Base-by-base conservation (phyloP, 2,888 invertebrate species). In the Pheosia tremula region DNA sequence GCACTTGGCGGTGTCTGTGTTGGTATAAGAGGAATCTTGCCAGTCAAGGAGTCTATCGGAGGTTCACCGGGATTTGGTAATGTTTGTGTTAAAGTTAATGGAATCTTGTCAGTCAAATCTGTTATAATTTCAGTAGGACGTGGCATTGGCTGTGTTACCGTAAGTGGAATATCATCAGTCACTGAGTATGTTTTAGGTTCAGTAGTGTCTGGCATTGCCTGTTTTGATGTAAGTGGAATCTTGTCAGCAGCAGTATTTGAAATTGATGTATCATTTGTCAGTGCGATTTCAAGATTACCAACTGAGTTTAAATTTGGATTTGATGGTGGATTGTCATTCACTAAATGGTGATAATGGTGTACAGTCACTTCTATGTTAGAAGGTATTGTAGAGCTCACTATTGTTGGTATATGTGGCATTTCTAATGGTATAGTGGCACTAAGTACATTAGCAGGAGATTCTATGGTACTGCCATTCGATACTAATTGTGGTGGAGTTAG, bases 361-460 rank as follows among this genome's bases (percentile, higher is more conserved):
- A 53, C 53, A 3, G 53, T 53, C 10, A 53, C 37, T 53, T 53
- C 53, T 11, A 53, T 53, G 37, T 53, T 53, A 11, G 53, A 24
- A 37, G 53, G 53, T 37, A 24, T 53, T 4, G 37, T 50, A 24
- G 50, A 24, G 4, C 50, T 50, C 6, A 50, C 6, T 8, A 50
- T 13, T 24, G 50, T 5, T 3, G 9, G 5, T 8, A 6, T 7
- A 24, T 50, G 50, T 9, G 50, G 7, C 9, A 7, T 50, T 50
- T 13, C 24, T 24, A 50, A 24, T 50, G 50, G 50, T 50, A 50
- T 50, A 50, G 3, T 9, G 7, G 13, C 9, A 24, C 24, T 24
- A 8, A 50, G 13, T 50, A 49, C 13, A 9, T 49, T 49, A 13
- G 5, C 7, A 49, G 49, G 49, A 7, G 49, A 6, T 4, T 11